These are phyloP conservation scores for Pollimyrus isidori DNA, from an alignment of 2,113 vertebrate genomes.

Conservation along the genomic window DNA sequence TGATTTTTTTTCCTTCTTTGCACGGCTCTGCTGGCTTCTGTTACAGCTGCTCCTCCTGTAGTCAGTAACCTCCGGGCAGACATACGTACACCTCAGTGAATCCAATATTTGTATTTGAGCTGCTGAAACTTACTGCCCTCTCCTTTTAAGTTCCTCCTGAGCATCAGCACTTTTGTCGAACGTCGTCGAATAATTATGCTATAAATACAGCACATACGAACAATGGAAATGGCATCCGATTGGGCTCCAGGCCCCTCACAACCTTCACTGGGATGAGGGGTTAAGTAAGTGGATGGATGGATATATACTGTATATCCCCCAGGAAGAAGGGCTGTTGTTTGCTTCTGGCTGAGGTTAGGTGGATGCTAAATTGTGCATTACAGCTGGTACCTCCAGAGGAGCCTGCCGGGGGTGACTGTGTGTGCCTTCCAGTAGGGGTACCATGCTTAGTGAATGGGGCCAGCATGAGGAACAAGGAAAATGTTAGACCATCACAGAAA, in stretches of 20 bases:
- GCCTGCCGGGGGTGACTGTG: background rate
- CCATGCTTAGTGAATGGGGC: background rate
- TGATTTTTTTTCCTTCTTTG: background rate
- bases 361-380: background rate
- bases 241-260: background rate
- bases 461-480: background rate
- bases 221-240: background rate
- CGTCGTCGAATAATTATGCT: background rate
- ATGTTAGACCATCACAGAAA: background rate
- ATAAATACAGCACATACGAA: background rate
- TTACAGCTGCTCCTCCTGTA: background rate
- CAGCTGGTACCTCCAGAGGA: background rate
- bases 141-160: background rate
- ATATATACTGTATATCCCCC: too few relatives aligned
- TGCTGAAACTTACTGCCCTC: background rate
- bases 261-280: background rate
- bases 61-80: background rate
- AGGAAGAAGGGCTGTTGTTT: constrained; percentile 2
- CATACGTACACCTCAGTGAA: background rate
- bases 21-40: background rate
- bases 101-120: background rate
- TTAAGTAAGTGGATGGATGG: background rate
- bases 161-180: background rate
- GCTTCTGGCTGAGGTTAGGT: background rate
- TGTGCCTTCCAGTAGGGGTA: background rate